Conservation (phyloP, 2,113 vertebrate genomes). For the Amphiprion percula region DNA sequence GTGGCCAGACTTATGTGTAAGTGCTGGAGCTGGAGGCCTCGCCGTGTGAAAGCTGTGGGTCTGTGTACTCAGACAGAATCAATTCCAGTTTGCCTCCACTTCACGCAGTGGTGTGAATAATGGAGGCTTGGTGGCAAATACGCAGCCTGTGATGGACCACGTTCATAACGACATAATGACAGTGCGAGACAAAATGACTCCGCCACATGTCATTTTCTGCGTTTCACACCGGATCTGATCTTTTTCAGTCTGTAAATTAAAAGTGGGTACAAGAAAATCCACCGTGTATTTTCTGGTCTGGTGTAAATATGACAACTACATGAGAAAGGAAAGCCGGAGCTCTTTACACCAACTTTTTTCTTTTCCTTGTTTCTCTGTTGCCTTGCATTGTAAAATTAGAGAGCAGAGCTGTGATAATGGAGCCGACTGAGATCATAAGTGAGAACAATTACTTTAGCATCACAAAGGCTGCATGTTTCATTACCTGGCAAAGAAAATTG, state of each 20-base stretch:
- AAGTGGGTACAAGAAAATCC: neutral
- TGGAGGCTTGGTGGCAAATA: slow-evolving; percentile 66
- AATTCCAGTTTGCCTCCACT: slow-evolving; percentile 72
- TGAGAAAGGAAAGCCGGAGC: slow-evolving; percentile 9
- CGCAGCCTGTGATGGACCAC: slow-evolving; percentile 21
- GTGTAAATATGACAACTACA: neutral
- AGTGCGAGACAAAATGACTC: slow-evolving; percentile 6
- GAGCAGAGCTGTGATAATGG: slow-evolving; percentile 39
- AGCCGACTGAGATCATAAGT: slow-evolving; percentile 38
- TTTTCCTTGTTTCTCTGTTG: neutral
- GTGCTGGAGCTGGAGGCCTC: slow-evolving; percentile 35
- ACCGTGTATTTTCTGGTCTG: neutral
- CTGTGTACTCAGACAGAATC: slow-evolving; percentile 70
- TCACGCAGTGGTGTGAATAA: slow-evolving; percentile 61
- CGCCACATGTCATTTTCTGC: neutral
- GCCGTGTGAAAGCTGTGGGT: slow-evolving; percentile 59
- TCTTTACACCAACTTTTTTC: neutral
- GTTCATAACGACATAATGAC: slow-evolving; percentile 28
- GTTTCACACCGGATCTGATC: slow-evolving; percentile 8
- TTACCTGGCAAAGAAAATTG: slow-evolving; percentile 27
- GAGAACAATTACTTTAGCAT: slow-evolving; percentile 44
- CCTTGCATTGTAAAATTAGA: slow-evolving; percentile 7
- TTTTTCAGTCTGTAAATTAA: neutral
- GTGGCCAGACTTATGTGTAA: slow-evolving; percentile 30
- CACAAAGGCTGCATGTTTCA: slow-evolving; percentile 20